Conservation (phyloP, 2,888 invertebrate species). For the Phania funesta region DNA sequence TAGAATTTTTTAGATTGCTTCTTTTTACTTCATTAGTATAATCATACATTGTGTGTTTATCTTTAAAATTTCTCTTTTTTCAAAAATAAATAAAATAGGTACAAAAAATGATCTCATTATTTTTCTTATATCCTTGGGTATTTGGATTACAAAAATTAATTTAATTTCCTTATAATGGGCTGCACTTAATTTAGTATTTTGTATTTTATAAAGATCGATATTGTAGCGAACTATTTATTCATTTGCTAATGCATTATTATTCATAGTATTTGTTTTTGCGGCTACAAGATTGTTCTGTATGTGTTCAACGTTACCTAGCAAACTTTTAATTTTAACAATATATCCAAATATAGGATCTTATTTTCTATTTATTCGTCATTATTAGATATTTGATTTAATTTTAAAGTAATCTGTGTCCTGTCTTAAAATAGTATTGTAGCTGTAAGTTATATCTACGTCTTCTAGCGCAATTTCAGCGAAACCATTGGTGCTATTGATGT, state of each 20-base stretch:
- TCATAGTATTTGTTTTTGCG: neutral
- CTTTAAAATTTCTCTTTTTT: conserved; percentile 7
- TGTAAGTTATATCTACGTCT: neutral
- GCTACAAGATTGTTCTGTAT: conserved; percentile 9
- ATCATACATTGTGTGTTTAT: conserved; percentile 16
- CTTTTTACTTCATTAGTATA: conserved; percentile 7
- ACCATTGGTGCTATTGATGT: conserved; percentile 45
- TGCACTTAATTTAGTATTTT: conserved; percentile 11
- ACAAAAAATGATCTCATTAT: neutral
- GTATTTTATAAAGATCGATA: conserved; percentile 13
- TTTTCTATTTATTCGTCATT: conserved; percentile 2
- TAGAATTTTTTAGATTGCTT: conserved; percentile 3
- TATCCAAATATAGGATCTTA: conserved; percentile 14
- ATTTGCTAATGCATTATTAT: no score
- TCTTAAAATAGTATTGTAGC: neutral
- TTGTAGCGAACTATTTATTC: conserved; percentile 6
- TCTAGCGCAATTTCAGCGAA: conserved; percentile 46
- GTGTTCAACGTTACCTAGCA: conserved; percentile 4
- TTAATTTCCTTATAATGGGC: conserved; percentile 7
- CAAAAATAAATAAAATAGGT: conserved; percentile 1
- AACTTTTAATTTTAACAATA: neutral
- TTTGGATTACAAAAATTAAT: conserved; percentile 20
- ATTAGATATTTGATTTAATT: conserved; percentile 1
- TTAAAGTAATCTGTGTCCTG: neutral
- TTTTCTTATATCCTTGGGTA: conserved; percentile 8